Base-by-base conservation (phyloP, 2,888 invertebrate genomes). In the Paralinhomoeus sp. region DNA sequence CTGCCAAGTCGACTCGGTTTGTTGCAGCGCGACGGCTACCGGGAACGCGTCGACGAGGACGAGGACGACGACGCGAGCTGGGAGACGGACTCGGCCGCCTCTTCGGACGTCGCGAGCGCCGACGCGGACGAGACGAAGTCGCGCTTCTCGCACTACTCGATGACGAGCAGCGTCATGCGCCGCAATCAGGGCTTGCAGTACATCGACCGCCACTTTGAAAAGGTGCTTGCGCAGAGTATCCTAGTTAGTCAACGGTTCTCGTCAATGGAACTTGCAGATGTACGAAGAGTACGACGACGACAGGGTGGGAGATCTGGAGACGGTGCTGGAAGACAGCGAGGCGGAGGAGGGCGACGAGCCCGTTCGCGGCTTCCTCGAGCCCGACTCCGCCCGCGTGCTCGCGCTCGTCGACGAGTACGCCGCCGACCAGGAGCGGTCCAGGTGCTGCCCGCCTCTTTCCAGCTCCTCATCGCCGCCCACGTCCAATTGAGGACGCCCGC, bases 131-230 rank as follows among this genome's bases (percentile, higher is more conserved):
- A 85, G 62, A 78, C 78, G 0, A 80, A 77, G 61, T 80, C 85
- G 0, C 71, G 78, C 12, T 87, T 87, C 65, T 85, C 89, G 0
- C 78, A 80, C 54, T 89, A 87, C 64, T 87, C 87, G 0, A 78
- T 89, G 77, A 77, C 79, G 0, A 85, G 85, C 24, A 85, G 84
- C 51, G 79, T 85, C 1, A 79, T 89, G 23, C 68, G 73, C 18
- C 72, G 89, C 43, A 85, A 82, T 64, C 74, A 82, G 43, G 79
- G 82, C 12, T 69, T 89, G 0, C 71, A 76, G 0, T 62, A 82
- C 18, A 65, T 89, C 0, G 91, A 91, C 66, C 76, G 80, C 54
- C 71, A 77, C 52, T 91, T 89, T 68, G 89, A 89, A 65, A 75
- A 77, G 68, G 78, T 79, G 27, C 27, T 9, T 27, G 7, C 12